A percentile compares a stretch with the other conserved stretches of the same genome.
phyloP scores from a whole-genome alignment of 2,888 invertebrate genomes.

The Smittia sp. region DNA sequence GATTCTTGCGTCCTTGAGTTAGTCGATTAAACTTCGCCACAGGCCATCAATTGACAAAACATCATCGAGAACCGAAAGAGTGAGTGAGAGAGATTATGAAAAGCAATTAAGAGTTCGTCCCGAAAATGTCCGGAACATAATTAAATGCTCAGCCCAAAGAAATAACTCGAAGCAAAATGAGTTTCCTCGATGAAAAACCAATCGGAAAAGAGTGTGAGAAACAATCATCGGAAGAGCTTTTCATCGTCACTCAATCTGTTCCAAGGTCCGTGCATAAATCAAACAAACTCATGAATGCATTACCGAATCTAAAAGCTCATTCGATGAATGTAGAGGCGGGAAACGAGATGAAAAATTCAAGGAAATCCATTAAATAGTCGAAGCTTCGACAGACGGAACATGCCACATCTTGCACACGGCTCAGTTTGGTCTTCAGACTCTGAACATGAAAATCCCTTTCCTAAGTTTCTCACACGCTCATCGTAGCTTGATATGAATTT shows the following conservation, averaged over 20 bases:
- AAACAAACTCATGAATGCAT: slow-evolving; percentile 18
- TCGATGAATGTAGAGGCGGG: background rate
- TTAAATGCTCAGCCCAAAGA: background rate
- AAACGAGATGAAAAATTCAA: background rate
- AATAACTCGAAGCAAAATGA: background rate
- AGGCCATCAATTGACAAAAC: slow-evolving; percentile 5
- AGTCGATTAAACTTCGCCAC: background rate
- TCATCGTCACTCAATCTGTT: background rate
- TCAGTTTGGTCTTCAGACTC: background rate
- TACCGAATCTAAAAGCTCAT: slow-evolving; percentile 4
- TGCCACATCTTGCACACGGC: slow-evolving; percentile 5
- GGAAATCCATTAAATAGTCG: slow-evolving; percentile 1
- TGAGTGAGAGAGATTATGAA: slow-evolving; percentile 5
- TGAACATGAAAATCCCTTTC: slow-evolving; percentile 5
- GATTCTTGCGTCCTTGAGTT: background rate
- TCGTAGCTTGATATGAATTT: slow-evolving; percentile 26
- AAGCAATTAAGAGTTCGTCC: slow-evolving; percentile 2
- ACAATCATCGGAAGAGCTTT: background rate
- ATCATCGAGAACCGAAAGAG: background rate
- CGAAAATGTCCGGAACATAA: slow-evolving; percentile 7
- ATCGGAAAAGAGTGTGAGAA: background rate
- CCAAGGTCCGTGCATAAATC: background rate
- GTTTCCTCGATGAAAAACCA: slow-evolving; percentile 14
- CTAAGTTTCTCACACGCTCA: background rate
- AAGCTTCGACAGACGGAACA: background rate